Evolutionary conservation across 2,888 invertebrate genomes (phyloP).

Genomic region (Didymodactylos carnosus): DNA sequence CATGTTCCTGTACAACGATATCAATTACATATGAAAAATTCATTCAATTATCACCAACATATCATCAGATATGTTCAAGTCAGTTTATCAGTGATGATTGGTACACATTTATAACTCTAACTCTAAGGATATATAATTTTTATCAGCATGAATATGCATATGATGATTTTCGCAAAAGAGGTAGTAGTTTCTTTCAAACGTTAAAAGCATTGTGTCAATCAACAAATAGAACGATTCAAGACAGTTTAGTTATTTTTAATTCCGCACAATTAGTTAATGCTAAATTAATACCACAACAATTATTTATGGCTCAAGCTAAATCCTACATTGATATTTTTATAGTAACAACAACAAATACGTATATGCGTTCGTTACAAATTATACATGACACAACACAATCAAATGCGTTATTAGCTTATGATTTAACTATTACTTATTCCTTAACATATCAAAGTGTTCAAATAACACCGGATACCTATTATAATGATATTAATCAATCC

Average conservation of each 20-base stretch:
- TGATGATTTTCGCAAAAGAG: not conserved
- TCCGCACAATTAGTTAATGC: not conserved
- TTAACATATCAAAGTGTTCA: not conserved
- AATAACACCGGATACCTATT: no score
- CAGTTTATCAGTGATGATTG: not conserved
- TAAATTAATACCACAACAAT: not conserved
- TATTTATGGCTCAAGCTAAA: not conserved
- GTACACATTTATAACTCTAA: not conserved
- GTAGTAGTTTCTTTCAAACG: not conserved
- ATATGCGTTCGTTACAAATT: not conserved
- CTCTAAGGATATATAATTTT: no score
- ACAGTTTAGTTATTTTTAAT: not conserved
- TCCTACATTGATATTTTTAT: not conserved
- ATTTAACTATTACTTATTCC: not conserved
- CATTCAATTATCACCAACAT: not conserved
- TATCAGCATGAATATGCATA: not conserved
- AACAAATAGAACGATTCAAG: not conserved
- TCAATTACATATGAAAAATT: not conserved
- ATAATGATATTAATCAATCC: no score
- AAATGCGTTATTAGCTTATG: not conserved
- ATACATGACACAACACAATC: not conserved
- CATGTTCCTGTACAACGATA: not conserved
- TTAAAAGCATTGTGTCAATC: not conserved
- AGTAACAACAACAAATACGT: not conserved
- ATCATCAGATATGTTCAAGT: not conserved